Percentiles rank a stretch among this genome's conserved stretches.
These are phyloP conservation scores for Heterodera filipjevi DNA, from an alignment of 2,888 invertebrate genomes.

Conservation along the genomic window DNA sequence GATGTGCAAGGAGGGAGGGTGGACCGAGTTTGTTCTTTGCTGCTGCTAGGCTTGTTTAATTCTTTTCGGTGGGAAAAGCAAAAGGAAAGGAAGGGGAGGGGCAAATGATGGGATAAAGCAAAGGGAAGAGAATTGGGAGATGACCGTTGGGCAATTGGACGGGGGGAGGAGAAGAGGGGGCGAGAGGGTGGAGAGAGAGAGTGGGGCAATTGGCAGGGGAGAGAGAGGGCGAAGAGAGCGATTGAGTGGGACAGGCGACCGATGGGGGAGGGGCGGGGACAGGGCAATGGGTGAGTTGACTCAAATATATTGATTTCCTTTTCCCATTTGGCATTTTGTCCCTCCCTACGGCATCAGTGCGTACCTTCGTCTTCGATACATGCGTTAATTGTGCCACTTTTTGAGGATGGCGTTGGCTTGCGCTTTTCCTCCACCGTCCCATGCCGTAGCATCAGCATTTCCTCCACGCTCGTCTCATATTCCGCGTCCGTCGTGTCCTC, in stretches of 20 bases:
- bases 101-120: too few relatives aligned
- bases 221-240: not conserved
- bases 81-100: too few relatives aligned
- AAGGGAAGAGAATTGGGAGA: too few relatives aligned
- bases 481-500: constrained; percentile 11
- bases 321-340: not conserved
- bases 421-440: not conserved
- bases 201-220: not conserved
- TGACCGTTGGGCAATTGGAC: too few relatives aligned
- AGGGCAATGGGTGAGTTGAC: too few relatives aligned
- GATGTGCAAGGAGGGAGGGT: too few relatives aligned
- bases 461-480: constrained; percentile 28
- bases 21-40: too few relatives aligned
- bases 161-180: too few relatives aligned
- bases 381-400: not conserved
- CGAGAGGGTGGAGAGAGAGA: not conserved
- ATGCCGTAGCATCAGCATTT: constrained; percentile 6
- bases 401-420: not conserved
- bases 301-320: not conserved
- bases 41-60: too few relatives aligned
- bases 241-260: too few relatives aligned
- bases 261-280: too few relatives aligned
- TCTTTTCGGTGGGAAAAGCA: too few relatives aligned
- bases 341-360: not conserved
- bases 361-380: constrained; percentile 2